These are phyloP conservation scores for Papilio demoleus DNA, from an alignment of 2,888 invertebrate species.

Conservation along the genomic window DNA sequence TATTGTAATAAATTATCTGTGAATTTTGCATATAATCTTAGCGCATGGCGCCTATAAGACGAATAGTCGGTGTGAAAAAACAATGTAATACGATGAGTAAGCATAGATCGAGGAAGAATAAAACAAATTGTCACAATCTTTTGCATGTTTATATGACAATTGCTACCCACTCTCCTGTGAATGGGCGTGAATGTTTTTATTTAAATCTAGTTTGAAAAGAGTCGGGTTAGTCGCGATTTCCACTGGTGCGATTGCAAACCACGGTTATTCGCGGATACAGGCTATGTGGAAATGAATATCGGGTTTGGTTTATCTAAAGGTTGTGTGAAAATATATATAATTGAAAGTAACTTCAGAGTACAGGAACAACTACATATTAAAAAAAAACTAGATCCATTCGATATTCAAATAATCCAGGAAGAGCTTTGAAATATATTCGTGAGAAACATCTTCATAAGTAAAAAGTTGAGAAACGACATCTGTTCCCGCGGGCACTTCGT, in stretches of 20 bases:
- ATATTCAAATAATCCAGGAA: constrained; percentile 29
- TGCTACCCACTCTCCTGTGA: background rate
- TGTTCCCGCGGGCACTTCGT: constrained; percentile 45
- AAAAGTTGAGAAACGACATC: constrained; percentile 32
- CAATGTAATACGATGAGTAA: background rate
- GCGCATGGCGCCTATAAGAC: constrained; percentile 29
- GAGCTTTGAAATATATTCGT: constrained; percentile 29
- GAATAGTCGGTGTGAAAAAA: background rate
- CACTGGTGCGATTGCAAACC: background rate
- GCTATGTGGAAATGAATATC: background rate
- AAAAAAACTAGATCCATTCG: too few species aligned
- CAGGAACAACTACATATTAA: too few species aligned
- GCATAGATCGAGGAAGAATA: background rate
- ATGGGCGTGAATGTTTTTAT: background rate
- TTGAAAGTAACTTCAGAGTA: too few species aligned
- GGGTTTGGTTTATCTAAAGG: background rate
- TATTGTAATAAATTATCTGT: constrained; percentile 7
- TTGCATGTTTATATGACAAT: background rate
- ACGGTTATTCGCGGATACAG: too few species aligned
- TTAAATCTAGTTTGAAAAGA: background rate
- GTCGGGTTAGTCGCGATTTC: background rate
- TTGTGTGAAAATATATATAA: too few species aligned
- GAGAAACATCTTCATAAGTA: constrained; percentile 32
- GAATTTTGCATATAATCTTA: constrained; percentile 8
- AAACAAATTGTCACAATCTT: background rate